These are phyloP conservation scores for Anseranas semipalmata DNA, from an alignment of 2,113 vertebrate genomes.

Conservation along the genomic window DNA sequence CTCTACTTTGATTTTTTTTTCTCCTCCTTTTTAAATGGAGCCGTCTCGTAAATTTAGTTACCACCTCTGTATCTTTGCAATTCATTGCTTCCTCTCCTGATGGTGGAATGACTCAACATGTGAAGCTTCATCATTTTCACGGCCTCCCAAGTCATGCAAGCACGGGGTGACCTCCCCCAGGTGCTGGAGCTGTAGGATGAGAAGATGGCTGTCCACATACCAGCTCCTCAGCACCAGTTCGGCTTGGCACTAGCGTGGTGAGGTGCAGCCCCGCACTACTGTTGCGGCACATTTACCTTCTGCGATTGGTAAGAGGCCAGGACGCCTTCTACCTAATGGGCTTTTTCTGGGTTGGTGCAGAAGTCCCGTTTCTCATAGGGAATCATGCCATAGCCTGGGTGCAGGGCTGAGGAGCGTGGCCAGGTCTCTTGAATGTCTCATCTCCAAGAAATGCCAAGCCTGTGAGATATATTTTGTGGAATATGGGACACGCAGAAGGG, in stretches of 20 bases:
- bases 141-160: conserved; percentile 51
- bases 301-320: not conserved
- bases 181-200: conserved; percentile 2
- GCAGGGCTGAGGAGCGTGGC: not conserved
- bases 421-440: not conserved
- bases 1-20: conserved; percentile 61
- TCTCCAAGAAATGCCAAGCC: not conserved
- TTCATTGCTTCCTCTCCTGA: conserved; percentile 67
- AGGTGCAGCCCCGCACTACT: not conserved
- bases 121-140: conserved; percentile 69
- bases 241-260: not conserved
- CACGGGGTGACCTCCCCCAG: conserved; percentile 32
- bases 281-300: not conserved
- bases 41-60: conserved; percentile 70
- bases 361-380: not conserved
- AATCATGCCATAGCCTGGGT: not conserved
- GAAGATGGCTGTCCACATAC: not conserved
- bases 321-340: not conserved
- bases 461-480: fast-evolving
- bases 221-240: not conserved
- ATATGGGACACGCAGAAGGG: fast-evolving
- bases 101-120: conserved; percentile 69
- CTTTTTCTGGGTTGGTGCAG: not conserved
- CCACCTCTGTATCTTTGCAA: conserved; percentile 66
- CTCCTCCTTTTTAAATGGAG: conserved; percentile 51